A percentile compares a stretch with the other conserved stretches of the same genome.
These are phyloP conservation scores for Gonioctena quinquepunctata DNA, from an alignment of 1,140 invertebrate genomes.

Conservation along the genomic window DNA sequence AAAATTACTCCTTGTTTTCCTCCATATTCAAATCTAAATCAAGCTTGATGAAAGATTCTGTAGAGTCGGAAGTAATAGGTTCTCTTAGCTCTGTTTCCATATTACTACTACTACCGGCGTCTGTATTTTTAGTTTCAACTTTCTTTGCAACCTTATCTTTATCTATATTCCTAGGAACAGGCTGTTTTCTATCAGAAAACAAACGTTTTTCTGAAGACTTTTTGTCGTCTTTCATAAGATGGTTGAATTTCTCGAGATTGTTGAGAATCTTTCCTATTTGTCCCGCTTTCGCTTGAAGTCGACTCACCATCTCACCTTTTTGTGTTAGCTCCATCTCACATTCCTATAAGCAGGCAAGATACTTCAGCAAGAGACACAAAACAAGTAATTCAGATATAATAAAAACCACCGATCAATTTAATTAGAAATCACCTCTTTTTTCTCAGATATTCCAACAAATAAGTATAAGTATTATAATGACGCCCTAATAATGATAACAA, in stretches of 20 bases:
- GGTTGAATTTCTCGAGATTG: constrained; percentile 85
- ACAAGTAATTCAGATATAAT: no score
- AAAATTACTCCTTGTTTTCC: constrained; percentile 22
- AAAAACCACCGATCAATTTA: no score
- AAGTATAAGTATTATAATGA: no score
- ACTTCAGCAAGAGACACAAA: not conserved
- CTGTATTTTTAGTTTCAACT: constrained; percentile 1
- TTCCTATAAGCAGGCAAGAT: constrained; percentile 66
- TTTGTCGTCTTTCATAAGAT: constrained; percentile 65
- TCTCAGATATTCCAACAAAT: no score
- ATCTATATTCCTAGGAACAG: constrained; percentile 23
- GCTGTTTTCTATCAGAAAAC: constrained; percentile 11
- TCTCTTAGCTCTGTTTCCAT: constrained; percentile 21
- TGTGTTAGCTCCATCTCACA: constrained; percentile 90
- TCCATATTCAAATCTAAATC: constrained; percentile 37
- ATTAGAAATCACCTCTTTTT: no score
- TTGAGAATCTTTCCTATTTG: constrained; percentile 88
- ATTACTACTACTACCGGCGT: not conserved
- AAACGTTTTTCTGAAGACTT: constrained; percentile 37
- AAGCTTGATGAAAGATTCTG: constrained; percentile 44
- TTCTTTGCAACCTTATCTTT: constrained; percentile 34
- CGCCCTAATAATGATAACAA: no score
- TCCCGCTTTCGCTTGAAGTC: constrained; percentile 85
- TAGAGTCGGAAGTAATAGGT: constrained; percentile 38
- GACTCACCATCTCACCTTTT: constrained; percentile 88